Evolutionary conservation across 2,888 invertebrate species (phyloP).

Genomic region (Temnothorax rugatulus): DNA sequence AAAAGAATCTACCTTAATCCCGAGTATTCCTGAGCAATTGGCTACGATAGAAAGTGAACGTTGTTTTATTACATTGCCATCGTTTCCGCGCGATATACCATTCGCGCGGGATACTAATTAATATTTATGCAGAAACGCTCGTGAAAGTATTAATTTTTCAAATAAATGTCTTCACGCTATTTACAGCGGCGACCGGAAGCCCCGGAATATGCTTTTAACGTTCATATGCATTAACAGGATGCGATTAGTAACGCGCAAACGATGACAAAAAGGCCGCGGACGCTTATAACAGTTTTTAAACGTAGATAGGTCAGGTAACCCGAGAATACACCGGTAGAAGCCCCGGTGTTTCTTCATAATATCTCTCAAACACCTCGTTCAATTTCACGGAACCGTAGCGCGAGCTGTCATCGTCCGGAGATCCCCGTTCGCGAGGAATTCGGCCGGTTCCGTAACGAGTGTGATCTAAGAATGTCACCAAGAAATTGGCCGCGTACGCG

Average conservation of each 20-base stretch:
- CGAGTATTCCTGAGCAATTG: neutral
- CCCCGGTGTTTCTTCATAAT: constrained; percentile 1
- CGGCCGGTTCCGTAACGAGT: constrained; percentile 42
- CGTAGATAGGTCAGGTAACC: neutral
- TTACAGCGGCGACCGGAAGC: neutral
- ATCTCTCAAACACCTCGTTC: neutral
- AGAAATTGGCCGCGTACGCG: constrained; percentile 62
- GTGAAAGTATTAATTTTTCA: constrained; percentile 19
- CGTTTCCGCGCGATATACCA: neutral
- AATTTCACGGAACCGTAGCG: constrained; percentile 32
- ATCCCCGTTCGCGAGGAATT: constrained; percentile 42
- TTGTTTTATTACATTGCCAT: constrained; percentile 5
- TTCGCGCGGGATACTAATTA: constrained; percentile 10
- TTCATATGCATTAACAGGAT: constrained; percentile 22
- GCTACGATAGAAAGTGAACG: constrained; percentile 1
- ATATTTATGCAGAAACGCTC: neutral
- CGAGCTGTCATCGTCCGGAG: constrained; percentile 7
- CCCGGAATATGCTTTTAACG: neutral
- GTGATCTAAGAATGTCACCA: constrained; percentile 49
- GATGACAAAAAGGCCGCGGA: constrained; percentile 26
- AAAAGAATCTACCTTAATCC: neutral
- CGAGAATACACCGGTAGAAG: neutral
- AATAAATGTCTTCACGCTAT: constrained; percentile 9
- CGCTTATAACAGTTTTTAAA: constrained; percentile 14
- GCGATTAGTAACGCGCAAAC: constrained; percentile 25